Base-by-base conservation (phyloP, 1,140 invertebrate genomes). In the Drusus annulatus region DNA sequence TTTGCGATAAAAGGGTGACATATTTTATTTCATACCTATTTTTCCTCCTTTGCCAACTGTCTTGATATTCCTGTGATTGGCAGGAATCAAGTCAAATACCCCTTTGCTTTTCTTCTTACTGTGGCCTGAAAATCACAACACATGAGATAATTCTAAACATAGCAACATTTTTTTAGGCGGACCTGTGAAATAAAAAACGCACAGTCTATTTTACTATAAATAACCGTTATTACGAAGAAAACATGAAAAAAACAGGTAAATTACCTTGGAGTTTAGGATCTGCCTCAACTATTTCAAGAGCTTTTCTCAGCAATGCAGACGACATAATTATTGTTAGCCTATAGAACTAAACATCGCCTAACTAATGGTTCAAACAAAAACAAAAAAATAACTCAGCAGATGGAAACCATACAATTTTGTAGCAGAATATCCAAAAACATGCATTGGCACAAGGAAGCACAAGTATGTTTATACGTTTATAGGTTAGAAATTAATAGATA, bases 21-120 rank as follows among this genome's bases (percentile, higher is more conserved):
- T 17, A n/a, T 17, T 45, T 7, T 50, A 36, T n/a, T 77, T 45
- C 13, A 45, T 52, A 83, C 82, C 82, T 28, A 79, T 83, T 78
- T 83, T 83, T 25, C 82, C 82, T 51, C 80, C 56, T 68, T 52
- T 74, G 15, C 54, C 74, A n/a, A 78, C 45, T 21, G 62, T 31
- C 51, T 81, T 83, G 1, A 83, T 58, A 31, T 76, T 80, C 25
- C 78, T 65, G n/a, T 83, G 75, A 80, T 76, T 71, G 28, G 36
- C 21, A 45, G 82, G 80, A 31, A 83, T 83, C 52, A 83, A 77
- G 74, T 83, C 82, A 65, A 83, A 83, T 1, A 83, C 82, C 7
- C 82, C 82, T 68, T 83, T 81, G 31, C 28, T 80, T 50, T 83
- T 83, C 17, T 75, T 79, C 79, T 81, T 81, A n/a, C 62, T 78